Percentiles rank a stretch among this genome's conserved stretches.
Conservation (phyloP, 2,888 invertebrate genomes). For the Ischnus inquisitorius region DNA sequence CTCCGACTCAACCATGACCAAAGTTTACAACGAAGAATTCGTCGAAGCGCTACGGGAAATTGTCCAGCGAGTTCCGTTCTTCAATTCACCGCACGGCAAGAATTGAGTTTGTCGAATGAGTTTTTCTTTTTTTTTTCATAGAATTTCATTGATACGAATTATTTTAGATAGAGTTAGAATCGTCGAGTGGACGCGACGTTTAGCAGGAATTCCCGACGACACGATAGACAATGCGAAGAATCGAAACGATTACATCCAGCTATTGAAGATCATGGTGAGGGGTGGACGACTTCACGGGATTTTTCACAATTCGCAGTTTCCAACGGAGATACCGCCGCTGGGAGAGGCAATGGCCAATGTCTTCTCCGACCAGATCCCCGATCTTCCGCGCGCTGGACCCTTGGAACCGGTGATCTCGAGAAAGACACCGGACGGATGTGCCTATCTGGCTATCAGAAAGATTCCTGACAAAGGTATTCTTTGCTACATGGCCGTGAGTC, state of each 20-base stretch:
- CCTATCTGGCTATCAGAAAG: constrained; percentile 86
- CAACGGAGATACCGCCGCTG: constrained; percentile 84
- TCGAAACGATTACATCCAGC: constrained; percentile 87
- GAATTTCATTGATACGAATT: neutral
- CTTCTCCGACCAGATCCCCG: constrained; percentile 76
- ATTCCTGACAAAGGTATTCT: constrained; percentile 87
- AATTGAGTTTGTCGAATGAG: neutral
- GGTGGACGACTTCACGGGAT: constrained; percentile 86
- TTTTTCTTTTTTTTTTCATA: too few species aligned
- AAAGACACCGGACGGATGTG: constrained; percentile 86
- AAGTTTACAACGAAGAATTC: constrained; percentile 77
- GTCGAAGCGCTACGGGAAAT: constrained; percentile 78
- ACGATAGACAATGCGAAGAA: constrained; percentile 85
- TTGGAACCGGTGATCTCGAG: constrained; percentile 86
- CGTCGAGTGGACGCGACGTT: constrained; percentile 86
- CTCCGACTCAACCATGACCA: constrained; percentile 69
- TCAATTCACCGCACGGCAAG: constrained; percentile 77
- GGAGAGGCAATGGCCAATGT: constrained; percentile 86
- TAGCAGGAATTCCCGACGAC: constrained; percentile 85
- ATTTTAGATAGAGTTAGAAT: constrained; percentile 86
- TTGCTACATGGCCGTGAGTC: constrained; percentile 87
- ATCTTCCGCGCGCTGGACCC: constrained; percentile 86
- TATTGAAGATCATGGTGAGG: constrained; percentile 86
- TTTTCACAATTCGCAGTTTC: constrained; percentile 85
- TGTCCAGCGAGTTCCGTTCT: constrained; percentile 73